Base-by-base conservation (phyloP, 2,797 vertebrate species). In the Galagoides demidoff region DNA sequence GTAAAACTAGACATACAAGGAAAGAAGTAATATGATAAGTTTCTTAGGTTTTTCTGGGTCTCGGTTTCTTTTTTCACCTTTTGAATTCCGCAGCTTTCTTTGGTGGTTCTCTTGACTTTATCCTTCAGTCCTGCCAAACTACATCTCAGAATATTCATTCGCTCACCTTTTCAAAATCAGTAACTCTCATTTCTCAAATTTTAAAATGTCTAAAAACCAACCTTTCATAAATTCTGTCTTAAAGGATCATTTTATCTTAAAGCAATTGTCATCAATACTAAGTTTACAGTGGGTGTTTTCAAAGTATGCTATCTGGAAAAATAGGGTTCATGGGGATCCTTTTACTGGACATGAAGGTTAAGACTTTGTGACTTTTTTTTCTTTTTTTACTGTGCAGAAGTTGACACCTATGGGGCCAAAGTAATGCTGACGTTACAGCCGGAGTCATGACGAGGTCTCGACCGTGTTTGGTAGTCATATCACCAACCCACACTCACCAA, bases 261-360 rank as follows among this genome's bases (percentile, higher is more conserved):
- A 23, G 14, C 20, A 23, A 7, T 17, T n/a, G 25, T 25, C 3
- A 19, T 52, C 27, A 77, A 43, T 83, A 83, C 23, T 16, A 55
- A 17, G 2, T n/a, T 20, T 43, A 9, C 2, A 70, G 20, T 19
- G 43, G 13, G 11, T 43, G 8, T 70, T 78, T 89, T 43, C 27
- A n/a, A 25, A n/a, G 8, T 79, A 37, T 63, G 5, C 4, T 85
- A 34, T 31, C 13, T 31, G 55, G 13, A 19, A 8, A 23, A 3
- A 10, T 23, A 2, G 16, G 6, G 1, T 29, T 52, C 20, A 9
- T 74, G 39, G 13, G 22, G 3, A 7, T 5, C n/a, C 1, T 77
- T 52, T 88, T 31, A 88, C 39, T 64, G 74, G 8, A 19, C 3
- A 4, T 19, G 11, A 0, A 74, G 7, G 9, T 61, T 61, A 70